These are phyloP conservation scores for Camptogramma bilineatum DNA, from an alignment of 2,888 invertebrate genomes.

Conservation along the genomic window DNA sequence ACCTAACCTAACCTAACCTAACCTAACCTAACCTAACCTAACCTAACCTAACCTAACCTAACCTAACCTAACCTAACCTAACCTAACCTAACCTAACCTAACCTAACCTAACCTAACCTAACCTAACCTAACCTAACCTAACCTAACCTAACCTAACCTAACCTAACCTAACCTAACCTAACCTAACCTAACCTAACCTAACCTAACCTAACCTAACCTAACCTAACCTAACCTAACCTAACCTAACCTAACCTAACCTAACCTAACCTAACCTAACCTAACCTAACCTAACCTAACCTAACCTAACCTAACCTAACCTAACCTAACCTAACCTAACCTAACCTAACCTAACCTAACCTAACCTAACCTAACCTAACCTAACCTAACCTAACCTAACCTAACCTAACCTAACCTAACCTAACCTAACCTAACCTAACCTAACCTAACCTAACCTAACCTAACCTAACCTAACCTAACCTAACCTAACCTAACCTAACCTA, in stretches of 20 bases:
- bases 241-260: slow-evolving; percentile 28
- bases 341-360: slow-evolving; percentile 25
- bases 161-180: slow-evolving; percentile 26
- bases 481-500: slow-evolving; percentile 35
- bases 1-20: slow-evolving; percentile 26
- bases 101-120: slow-evolving; percentile 28
- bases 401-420: slow-evolving; percentile 29
- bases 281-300: slow-evolving; percentile 28
- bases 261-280: slow-evolving; percentile 28
- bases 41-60: slow-evolving; percentile 28
- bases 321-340: slow-evolving; percentile 30
- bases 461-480: slow-evolving; percentile 34
- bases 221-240: slow-evolving; percentile 22
- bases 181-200: slow-evolving; percentile 26
- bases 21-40: slow-evolving; percentile 27
- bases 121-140: slow-evolving; percentile 26
- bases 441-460: slow-evolving; percentile 33
- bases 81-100: slow-evolving; percentile 28
- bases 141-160: slow-evolving; percentile 26
- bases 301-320: slow-evolving; percentile 31
- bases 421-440: slow-evolving; percentile 32
- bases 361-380: slow-evolving; percentile 30
- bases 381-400: slow-evolving; percentile 31
- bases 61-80: slow-evolving; percentile 28
- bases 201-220: slow-evolving; percentile 25